These are phyloP conservation scores for Montipora sp. DNA, from an alignment of 64 coral and sea anemone genomes.

Conservation along the genomic window DNA sequence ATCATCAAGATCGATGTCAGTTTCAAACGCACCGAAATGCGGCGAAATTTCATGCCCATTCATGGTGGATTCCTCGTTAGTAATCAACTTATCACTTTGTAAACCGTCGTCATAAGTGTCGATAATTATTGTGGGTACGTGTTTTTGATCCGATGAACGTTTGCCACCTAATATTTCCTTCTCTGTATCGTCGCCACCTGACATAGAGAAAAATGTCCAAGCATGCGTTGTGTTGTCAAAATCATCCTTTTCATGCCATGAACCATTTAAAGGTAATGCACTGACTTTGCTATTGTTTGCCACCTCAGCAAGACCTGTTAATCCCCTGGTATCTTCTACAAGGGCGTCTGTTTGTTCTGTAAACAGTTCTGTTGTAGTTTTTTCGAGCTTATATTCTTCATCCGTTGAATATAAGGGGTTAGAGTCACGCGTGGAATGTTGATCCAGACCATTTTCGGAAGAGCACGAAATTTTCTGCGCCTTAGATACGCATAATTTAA, in stretches of 20 bases:
- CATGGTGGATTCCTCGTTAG: slow-evolving; percentile 24
- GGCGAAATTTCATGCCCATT: background rate
- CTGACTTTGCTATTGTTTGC: slow-evolving; percentile 44
- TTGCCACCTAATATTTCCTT: background rate
- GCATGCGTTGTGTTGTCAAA: slow-evolving; percentile 63
- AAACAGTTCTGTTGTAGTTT: background rate
- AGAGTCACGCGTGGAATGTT: slow-evolving; percentile 27
- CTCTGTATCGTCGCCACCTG: slow-evolving; percentile 13
- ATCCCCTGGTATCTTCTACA: slow-evolving; percentile 12
- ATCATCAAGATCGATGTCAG: slow-evolving; percentile 91
- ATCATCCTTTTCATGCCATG: slow-evolving; percentile 27
- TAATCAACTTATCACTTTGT: slow-evolving; percentile 20
- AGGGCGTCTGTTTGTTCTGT: background rate
- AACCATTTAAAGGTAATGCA: slow-evolving; percentile 19
- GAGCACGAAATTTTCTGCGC: background rate
- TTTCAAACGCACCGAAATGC: slow-evolving; percentile 64
- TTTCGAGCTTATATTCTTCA: background rate
- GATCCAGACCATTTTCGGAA: slow-evolving; percentile 14
- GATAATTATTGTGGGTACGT: slow-evolving; percentile 57
- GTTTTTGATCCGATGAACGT: background rate
- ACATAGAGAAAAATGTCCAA: slow-evolving; percentile 91
- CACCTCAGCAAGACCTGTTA: background rate
- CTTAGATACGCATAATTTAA: slow-evolving; percentile 15
- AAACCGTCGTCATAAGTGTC: slow-evolving; percentile 35
- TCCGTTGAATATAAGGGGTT: background rate